Evolutionary conservation across 2,888 invertebrate genomes (phyloP).

Genomic region (Adineta ricciae): DNA sequence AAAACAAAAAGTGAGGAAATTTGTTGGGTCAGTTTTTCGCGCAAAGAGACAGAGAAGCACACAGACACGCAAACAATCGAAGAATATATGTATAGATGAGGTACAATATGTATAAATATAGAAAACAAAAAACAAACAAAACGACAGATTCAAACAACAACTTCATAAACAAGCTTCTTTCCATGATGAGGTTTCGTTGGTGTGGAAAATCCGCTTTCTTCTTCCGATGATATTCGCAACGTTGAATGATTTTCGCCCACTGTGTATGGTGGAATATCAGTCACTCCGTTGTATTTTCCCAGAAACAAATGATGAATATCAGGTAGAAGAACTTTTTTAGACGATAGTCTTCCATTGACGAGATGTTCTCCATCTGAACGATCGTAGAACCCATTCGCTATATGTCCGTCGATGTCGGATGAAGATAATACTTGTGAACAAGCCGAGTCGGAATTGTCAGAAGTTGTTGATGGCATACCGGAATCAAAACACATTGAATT

Average conservation of each 20-base stretch:
- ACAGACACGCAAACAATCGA: not conserved
- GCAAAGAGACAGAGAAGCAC: not conserved
- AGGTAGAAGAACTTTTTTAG: not conserved
- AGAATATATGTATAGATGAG: not conserved
- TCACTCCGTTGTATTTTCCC: not conserved
- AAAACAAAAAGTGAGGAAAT: not conserved
- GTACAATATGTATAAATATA: not conserved
- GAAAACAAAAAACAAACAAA: not conserved
- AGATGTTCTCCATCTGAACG: not conserved
- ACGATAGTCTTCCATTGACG: not conserved
- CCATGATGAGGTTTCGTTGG: slow-evolving; percentile 4
- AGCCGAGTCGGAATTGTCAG: not conserved
- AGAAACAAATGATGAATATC: slow-evolving; percentile 5
- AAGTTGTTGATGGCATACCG: slow-evolving; percentile 12
- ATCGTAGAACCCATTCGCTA: not conserved
- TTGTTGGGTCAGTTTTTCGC: not conserved
- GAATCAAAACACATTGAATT: slow-evolving; percentile 16
- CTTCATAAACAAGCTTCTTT: slow-evolving; percentile 13
- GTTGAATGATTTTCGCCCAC: not conserved
- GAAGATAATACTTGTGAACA: slow-evolving; percentile 2
- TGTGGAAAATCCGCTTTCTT: not conserved
- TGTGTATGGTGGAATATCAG: not conserved
- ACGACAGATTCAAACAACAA: slow-evolving; percentile 7
- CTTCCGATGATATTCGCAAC: not conserved
- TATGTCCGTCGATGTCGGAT: slow-evolving; percentile 3